A percentile compares a stretch with the other conserved stretches of the same genome.
These are phyloP conservation scores for Euclidia mi DNA, from an alignment of 2,888 invertebrate genomes.

Conservation along the genomic window DNA sequence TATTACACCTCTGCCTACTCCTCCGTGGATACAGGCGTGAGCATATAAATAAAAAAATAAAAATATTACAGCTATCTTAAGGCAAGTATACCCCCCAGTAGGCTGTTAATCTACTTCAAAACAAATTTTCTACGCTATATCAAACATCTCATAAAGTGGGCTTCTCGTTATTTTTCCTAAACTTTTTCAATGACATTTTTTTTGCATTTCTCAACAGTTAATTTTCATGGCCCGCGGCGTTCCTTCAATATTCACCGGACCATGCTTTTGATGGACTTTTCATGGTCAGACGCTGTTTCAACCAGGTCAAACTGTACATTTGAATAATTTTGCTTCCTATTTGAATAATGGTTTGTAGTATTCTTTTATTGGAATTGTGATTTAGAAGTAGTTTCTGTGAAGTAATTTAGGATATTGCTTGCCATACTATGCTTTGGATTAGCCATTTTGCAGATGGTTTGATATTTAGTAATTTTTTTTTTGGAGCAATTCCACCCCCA, in stretches of 20 bases:
- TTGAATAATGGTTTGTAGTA: constrained; percentile 44
- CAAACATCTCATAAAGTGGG: constrained; percentile 4
- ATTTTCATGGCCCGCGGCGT: constrained; percentile 33
- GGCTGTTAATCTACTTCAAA: neutral
- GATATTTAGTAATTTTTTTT: too few species aligned
- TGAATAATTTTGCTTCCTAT: constrained; percentile 51
- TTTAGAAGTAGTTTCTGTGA: too few species aligned
- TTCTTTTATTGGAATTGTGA: constrained; percentile 46
- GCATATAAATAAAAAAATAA: too few species aligned
- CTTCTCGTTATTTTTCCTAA: constrained; percentile 15
- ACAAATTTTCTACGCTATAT: neutral
- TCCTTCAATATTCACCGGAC: constrained; percentile 24
- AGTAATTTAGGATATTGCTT: too few species aligned
- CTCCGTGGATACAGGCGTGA: too few species aligned
- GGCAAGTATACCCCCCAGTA: too few species aligned
- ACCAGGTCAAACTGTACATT: constrained; percentile 31
- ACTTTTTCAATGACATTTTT: constrained; percentile 18
- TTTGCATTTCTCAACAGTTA: constrained; percentile 35
- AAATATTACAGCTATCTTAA: too few species aligned
- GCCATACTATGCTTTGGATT: too few species aligned
- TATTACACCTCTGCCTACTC: too few species aligned
- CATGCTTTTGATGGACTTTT: constrained; percentile 44
- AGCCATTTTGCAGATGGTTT: too few species aligned
- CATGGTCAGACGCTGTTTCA: constrained; percentile 18
- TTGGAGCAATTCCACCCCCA: too few species aligned